Base-by-base conservation (phyloP, 2,888 invertebrate species). In the Carcina quercana region DNA sequence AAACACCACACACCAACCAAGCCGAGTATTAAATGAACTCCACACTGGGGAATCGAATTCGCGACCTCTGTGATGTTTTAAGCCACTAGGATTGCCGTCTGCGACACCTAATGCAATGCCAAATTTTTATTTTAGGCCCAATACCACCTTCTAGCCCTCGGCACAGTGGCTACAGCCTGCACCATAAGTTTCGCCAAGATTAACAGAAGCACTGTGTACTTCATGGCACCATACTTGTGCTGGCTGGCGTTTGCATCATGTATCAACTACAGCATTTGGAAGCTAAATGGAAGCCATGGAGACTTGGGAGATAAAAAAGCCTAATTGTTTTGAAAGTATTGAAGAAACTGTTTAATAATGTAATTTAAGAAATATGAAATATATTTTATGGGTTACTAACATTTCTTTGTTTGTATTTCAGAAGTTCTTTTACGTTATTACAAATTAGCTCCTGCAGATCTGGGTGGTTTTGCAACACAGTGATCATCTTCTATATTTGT, bases 181-280 rank as follows among this genome's bases (percentile, higher is more conserved):
- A 87, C 86, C 1, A 53, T 85, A 2, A 64, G 86, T 17, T 92
- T 91, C 63, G 87, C 34, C 13, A 67, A 73, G 30, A 71, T 92
- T 5, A 92, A 92, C 59, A 80, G 82, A 26, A 65, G 73, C 1
- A 92, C 94, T 8, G 89, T 89, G 4, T 85, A 83, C 42, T 55
- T 94, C 20, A 87, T 93, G 69, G 49, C 90, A 27, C 95, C 95
- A 0, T 95, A 95, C 58, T 65, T 93, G 13, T 87, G 86, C 12
- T 95, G 94, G 94, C 64, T 89, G 25, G 76, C 87, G 7, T 78
- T 92, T 39, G 94, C 94, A 1, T 78, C 88, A 1, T 82, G 86
- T 13, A 74, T 95, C 5, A 93, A 89, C 55, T 92, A 89, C 53
- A 64, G 75, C 7, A 83, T 92, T 31, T 89, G 88, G 80, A 86